Base-by-base conservation (phyloP, 1,140 invertebrate genomes). In the Andrena cerasifolii region DNA sequence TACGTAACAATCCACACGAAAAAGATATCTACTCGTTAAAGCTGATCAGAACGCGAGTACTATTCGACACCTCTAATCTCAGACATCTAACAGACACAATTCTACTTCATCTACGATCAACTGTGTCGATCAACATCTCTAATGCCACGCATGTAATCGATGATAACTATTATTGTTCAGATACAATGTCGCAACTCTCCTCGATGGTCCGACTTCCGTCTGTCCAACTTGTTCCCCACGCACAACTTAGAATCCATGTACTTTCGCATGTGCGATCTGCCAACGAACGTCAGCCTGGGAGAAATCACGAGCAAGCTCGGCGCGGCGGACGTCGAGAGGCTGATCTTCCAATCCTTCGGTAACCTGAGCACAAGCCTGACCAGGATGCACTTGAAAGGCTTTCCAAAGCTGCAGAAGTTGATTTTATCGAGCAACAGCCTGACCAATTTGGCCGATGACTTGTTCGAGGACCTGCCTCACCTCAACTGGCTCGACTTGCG, bases 401-500 rank as follows among this genome's bases (percentile, higher is more conserved):
- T 95, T 18, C 82, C 92, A 45, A 90, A 93, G 76, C 47, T 94
- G 1, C 91, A 92, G 0, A 88, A 88, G 51, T 81, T 95, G 47
- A 81, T 91, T 12, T 73, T 95, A 28, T 90, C 92, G 2, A 91
- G 89, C 8, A 94, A 94, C 74, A 89, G 90, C 2, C 83, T 95
- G 2, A 91, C 92, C 0, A 90, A 94, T 63, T 85, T 96, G 36
- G 93, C 94, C 0, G 91, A 93, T 51, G 93, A 96, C 85, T 75
- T 96, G 3, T 93, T 96, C 26, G 79, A 85, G 26, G 93, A 94
- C 75, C 86, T 95, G 68, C 91, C 91, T 5, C 94, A 95, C 53
- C 82, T 96, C 1, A 94, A 89, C 14, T 93, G 92, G 89, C 88
- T 96, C 28, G 93, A 95, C 74, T 90, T 96, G 54, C 89, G 93